phyloP scores from a whole-genome alignment of 2,113 vertebrate species.

The Oceanites oceanicus region DNA sequence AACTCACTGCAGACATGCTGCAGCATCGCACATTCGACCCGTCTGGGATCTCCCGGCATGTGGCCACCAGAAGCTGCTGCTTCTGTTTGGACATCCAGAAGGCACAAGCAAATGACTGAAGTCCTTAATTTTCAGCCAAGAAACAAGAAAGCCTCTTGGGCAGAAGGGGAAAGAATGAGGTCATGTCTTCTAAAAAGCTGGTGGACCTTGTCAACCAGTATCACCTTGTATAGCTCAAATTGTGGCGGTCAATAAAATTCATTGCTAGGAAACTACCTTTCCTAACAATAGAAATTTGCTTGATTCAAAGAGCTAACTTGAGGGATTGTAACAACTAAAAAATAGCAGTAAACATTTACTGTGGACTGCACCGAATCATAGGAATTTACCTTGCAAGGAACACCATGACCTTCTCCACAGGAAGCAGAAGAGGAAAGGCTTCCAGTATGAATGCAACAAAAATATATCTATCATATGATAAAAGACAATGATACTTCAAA shows the following conservation, averaged over 20 bases:
- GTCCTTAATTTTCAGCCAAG: neutral
- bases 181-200: neutral
- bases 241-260: neutral
- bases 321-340: neutral
- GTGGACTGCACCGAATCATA: neutral
- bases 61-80: neutral
- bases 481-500: neutral
- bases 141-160: neutral
- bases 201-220: neutral
- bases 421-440: neutral
- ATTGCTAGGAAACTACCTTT: neutral
- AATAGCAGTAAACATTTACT: neutral
- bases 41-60: accelerated
- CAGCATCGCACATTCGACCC: neutral
- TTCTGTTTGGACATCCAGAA: conserved; percentile 19
- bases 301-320: neutral
- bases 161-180: neutral
- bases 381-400: neutral
- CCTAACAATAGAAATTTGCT: neutral
- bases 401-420: neutral
- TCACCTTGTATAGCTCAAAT: neutral
- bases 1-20: neutral
- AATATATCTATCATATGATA: neutral
- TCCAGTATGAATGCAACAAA: neutral
- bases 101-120: conserved; percentile 8